These are phyloP conservation scores for Drosophila ananassae DNA, from an alignment of 1,140 invertebrate genomes.

Conservation along the genomic window DNA sequence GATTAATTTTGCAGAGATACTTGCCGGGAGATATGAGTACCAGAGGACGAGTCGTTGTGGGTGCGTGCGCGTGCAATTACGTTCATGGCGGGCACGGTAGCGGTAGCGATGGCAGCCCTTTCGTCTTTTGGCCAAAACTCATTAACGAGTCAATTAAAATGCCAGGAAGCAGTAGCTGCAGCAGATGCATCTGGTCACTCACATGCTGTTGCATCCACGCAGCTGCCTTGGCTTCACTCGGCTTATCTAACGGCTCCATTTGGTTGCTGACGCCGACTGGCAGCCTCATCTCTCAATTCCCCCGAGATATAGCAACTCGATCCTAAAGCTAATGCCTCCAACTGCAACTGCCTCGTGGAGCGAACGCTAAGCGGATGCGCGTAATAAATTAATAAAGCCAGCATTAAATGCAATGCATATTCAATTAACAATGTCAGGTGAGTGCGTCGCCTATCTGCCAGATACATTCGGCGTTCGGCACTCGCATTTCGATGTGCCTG, in stretches of 20 bases:
- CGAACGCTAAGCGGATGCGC: conserved; percentile 76
- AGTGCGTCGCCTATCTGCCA: conserved; percentile 44
- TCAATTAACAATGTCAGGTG: conserved; percentile 79
- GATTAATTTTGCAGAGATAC: conserved; percentile 63
- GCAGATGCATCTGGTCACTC: conserved; percentile 33
- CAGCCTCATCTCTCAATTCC: conserved; percentile 31
- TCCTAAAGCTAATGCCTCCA: conserved; percentile 22
- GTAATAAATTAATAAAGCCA: conserved; percentile 83
- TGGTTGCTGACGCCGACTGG: conserved; percentile 34
- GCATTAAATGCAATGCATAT: conserved; percentile 79
- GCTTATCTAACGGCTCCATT: conserved; percentile 78
- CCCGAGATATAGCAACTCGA: conserved; percentile 15
- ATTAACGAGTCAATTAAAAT: conserved; percentile 79
- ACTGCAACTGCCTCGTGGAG: conserved; percentile 9
- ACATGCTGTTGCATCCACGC: conserved; percentile 1
- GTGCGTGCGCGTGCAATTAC: conserved; percentile 75
- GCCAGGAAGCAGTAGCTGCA: conserved; percentile 65
- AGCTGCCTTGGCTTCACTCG: conserved; percentile 10
- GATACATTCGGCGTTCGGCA: conserved; percentile 60
- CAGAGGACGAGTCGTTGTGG: conserved; percentile 47
- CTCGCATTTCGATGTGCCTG: conserved; percentile 57
- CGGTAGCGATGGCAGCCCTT: conserved; percentile 31
- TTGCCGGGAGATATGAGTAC: conserved; percentile 16
- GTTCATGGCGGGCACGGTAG: conserved; percentile 39
- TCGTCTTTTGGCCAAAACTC: conserved; percentile 26